phyloP scores from a whole-genome alignment of 2,888 invertebrate species.

The Rhagonycha lutea region DNA sequence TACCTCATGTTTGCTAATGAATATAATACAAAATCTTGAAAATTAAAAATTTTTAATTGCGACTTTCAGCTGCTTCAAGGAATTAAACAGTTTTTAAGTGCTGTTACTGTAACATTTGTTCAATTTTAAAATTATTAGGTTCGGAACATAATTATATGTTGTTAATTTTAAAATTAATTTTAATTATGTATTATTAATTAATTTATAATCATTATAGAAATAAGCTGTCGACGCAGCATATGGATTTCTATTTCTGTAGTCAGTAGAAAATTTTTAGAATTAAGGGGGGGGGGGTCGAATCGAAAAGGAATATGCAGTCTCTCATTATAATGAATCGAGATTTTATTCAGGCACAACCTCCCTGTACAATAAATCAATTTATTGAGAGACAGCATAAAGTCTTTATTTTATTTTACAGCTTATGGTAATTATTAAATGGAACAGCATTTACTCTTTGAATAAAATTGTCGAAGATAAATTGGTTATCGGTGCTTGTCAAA shows the following conservation, averaged over 20 bases:
- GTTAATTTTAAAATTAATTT: background rate
- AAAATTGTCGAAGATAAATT: conserved; percentile 32
- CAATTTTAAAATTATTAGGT: background rate
- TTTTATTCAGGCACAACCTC: background rate
- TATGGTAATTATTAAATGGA: background rate
- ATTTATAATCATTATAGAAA: background rate
- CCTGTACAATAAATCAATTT: background rate
- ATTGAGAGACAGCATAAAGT: background rate
- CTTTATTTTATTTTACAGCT: conserved; percentile 7
- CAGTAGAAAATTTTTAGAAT: no score
- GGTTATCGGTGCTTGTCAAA: conserved; percentile 38
- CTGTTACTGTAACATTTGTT: background rate
- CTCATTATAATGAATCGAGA: no score
- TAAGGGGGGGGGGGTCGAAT: background rate
- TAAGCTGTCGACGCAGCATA: background rate
- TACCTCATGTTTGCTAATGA: background rate
- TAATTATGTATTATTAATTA: background rate
- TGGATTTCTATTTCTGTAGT: background rate
- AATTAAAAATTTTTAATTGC: background rate
- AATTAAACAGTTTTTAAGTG: background rate
- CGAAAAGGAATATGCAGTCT: background rate
- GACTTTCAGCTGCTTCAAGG: background rate
- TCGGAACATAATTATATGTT: background rate
- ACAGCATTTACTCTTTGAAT: background rate
- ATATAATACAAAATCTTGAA: background rate